Conservation (phyloP, 2,797 vertebrate genomes). For the Valencia hispanica region DNA sequence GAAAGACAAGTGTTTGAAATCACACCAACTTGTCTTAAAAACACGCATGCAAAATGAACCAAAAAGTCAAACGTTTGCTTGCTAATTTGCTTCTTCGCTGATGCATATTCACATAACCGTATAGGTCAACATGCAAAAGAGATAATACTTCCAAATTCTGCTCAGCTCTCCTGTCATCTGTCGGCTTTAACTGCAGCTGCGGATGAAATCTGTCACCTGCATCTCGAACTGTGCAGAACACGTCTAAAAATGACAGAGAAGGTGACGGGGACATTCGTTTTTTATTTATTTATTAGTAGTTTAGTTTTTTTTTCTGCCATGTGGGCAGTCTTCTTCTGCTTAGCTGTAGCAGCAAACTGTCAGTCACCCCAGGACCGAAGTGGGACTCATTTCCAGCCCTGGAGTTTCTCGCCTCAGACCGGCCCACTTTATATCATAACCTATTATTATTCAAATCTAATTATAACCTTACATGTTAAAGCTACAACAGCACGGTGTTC, state of each 20-base stretch:
- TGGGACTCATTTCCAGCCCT: too few species aligned
- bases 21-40: not conserved
- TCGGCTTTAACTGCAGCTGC: slow-evolving; percentile 1
- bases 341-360: slow-evolving; percentile 43
- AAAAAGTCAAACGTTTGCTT: not conserved
- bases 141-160: not conserved
- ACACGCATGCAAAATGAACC: not conserved
- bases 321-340: slow-evolving; percentile 38
- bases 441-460: too few species aligned
- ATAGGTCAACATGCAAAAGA: not conserved
- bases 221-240: slow-evolving; percentile 35
- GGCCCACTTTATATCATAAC: too few species aligned
- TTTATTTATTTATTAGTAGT: not conserved
- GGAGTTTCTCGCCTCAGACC: too few species aligned
- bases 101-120: not conserved
- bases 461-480: too few species aligned
- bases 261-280: slow-evolving; percentile 53
- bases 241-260: slow-evolving; percentile 58
- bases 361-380: too few species aligned
- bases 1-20: not conserved
- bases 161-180: not conserved
- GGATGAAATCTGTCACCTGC: slow-evolving; percentile 30
- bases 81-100: not conserved
- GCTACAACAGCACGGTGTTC: too few species aligned
- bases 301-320: slow-evolving; percentile 24